phyloP scores from a whole-genome alignment of 2,113 vertebrate species.

The Thomomys bottae region DNA sequence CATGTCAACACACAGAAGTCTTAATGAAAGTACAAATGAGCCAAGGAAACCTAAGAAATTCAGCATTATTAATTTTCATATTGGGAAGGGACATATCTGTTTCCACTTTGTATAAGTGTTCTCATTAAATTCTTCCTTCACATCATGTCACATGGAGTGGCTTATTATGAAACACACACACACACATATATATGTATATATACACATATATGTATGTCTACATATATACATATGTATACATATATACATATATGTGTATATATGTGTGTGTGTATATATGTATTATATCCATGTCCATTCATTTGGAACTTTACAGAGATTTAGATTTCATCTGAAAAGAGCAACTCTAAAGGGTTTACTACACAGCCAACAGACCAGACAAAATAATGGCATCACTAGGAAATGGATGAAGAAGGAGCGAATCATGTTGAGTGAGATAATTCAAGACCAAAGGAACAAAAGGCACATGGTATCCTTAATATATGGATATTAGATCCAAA shows the following conservation, averaged over 20 bases:
- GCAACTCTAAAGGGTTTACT: constrained; percentile 36
- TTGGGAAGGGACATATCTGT: neutral
- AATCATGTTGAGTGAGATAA: too few species aligned
- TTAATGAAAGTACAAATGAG: constrained; percentile 71
- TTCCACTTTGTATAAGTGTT: constrained; percentile 43
- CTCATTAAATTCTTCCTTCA: constrained; percentile 59
- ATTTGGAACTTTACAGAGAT: constrained; percentile 33
- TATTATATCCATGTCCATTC: neutral
- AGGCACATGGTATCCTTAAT: too few species aligned
- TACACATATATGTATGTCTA: too few species aligned
- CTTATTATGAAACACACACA: neutral
- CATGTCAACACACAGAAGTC: constrained; percentile 80
- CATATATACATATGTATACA: too few species aligned
- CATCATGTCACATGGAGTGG: constrained; percentile 4
- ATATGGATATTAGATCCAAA: too few species aligned
- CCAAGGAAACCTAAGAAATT: constrained; percentile 62
- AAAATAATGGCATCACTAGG: too few species aligned
- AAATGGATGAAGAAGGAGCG: too few species aligned
- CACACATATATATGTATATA: too few species aligned
- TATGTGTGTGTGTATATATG: neutral
- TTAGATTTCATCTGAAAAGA: constrained; percentile 58
- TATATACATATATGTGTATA: too few species aligned
- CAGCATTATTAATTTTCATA: constrained; percentile 46
- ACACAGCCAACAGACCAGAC: too few species aligned
- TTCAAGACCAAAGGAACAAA: too few species aligned